phyloP scores from a whole-genome alignment of 2,888 invertebrate genomes.

The Xylota sylvarum region DNA sequence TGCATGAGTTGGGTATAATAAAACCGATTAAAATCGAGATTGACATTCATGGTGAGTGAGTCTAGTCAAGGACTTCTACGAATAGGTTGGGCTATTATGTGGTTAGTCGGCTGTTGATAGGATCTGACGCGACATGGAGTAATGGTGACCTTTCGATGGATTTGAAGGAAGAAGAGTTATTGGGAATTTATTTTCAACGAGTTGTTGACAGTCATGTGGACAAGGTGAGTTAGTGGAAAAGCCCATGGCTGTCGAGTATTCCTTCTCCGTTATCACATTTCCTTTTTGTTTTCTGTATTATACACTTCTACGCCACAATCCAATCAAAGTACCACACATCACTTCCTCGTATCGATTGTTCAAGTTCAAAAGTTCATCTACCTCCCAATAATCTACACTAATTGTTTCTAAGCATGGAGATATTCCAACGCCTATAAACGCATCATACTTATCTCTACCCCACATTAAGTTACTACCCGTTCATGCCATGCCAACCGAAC shows the following conservation, averaged over 20 bases:
- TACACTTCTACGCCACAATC: no score
- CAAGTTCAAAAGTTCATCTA: conserved; percentile 8
- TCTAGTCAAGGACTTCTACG: conserved; percentile 47
- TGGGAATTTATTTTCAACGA: no score
- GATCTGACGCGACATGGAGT: conserved; percentile 14
- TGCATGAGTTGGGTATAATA: conserved; percentile 28
- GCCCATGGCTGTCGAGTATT: no score
- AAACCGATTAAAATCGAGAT: conserved; percentile 40
- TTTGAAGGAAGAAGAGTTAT: no score
- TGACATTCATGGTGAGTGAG: conserved; percentile 47
- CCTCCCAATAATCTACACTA: neutral
- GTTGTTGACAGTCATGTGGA: no score
- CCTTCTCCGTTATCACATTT: no score
- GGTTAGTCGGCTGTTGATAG: neutral
- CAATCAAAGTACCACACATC: no score
- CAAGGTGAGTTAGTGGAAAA: no score
- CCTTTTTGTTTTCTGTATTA: no score
- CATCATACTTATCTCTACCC: conserved; percentile 38
- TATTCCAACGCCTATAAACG: conserved; percentile 10
- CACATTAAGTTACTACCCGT: conserved; percentile 21
- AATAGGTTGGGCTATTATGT: conserved; percentile 32
- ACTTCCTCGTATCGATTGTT: neutral
- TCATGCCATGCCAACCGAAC: conserved; percentile 11
- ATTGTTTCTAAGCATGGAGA: neutral
- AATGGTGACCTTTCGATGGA: neutral